phyloP scores from a whole-genome alignment of 2,113 vertebrate species.

The Thamnaconus septentrionalis region DNA sequence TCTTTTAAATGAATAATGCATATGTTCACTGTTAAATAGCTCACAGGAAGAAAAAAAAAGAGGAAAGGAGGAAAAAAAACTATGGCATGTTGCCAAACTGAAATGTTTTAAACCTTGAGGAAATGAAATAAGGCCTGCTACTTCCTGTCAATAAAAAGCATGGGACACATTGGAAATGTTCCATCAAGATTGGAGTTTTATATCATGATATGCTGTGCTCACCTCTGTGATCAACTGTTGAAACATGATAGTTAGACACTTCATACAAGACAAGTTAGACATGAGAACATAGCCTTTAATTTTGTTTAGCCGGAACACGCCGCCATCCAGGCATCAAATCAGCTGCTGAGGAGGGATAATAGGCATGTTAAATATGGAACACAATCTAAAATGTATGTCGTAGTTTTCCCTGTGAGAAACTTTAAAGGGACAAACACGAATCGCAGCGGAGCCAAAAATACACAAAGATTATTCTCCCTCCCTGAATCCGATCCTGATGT shows the following conservation, averaged over 20 bases:
- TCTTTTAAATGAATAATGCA: conserved; percentile 66
- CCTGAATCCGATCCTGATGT: conserved; percentile 43
- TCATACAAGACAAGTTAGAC: too few species aligned
- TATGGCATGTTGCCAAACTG: conserved; percentile 36
- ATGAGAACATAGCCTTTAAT: too few species aligned
- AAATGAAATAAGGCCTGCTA: conserved; percentile 30
- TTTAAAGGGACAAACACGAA: conserved; percentile 27
- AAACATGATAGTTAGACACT: too few species aligned
- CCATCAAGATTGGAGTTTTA: too few species aligned
- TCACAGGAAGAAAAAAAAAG: conserved; percentile 13
- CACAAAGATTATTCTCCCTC: conserved; percentile 39
- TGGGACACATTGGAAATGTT: background rate
- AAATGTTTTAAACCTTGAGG: conserved; percentile 43
- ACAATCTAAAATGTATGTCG: conserved; percentile 13
- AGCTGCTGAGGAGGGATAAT: conserved; percentile 2
- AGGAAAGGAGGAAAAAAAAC: conserved; percentile 1
- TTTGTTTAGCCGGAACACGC: too few species aligned
- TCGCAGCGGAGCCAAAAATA: conserved; percentile 38
- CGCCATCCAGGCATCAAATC: too few species aligned
- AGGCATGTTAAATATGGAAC: conserved; percentile 14
- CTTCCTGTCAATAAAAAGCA: conserved; percentile 2
- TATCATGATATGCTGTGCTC: too few species aligned
- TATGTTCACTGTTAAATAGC: conserved; percentile 61
- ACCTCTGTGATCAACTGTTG: too few species aligned
- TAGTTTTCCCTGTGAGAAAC: conserved; percentile 16